phyloP scores from a whole-genome alignment of 2,113 vertebrate genomes.

The Porphyrio hochstetteri region DNA sequence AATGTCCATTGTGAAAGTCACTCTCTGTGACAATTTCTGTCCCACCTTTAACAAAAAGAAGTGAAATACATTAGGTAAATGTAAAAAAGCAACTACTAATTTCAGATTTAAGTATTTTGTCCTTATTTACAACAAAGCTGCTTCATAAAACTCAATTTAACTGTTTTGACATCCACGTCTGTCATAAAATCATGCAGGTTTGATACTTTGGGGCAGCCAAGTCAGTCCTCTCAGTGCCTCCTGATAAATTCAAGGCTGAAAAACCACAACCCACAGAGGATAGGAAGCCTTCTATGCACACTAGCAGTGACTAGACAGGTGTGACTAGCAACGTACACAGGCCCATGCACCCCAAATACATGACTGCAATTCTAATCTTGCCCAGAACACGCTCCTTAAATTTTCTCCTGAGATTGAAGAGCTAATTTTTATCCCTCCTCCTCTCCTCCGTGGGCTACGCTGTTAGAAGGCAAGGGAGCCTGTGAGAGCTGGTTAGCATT shows the following conservation, averaged over 20 bases:
- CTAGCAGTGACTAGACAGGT: background rate
- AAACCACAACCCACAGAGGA: background rate
- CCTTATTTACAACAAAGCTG: background rate
- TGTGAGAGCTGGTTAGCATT: no score
- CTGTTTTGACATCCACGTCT: background rate
- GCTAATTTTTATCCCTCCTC: background rate
- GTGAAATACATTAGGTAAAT: background rate
- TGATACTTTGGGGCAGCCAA: background rate
- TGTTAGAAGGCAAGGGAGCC: no score
- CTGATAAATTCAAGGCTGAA: background rate
- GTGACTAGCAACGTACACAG: background rate
- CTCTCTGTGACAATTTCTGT: slow-evolving; percentile 97
- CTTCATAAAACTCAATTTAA: background rate
- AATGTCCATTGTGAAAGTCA: slow-evolving; percentile 93
- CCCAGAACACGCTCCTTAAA: background rate
- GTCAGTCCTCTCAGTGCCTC: background rate
- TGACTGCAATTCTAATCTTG: background rate
- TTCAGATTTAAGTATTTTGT: background rate
- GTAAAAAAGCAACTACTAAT: background rate
- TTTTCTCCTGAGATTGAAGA: background rate
- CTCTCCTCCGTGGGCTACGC: no score
- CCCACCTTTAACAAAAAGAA: slow-evolving; percentile 81
- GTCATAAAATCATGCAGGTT: background rate
- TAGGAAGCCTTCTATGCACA: background rate
- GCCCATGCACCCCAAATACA: background rate